Evolutionary conservation across 2,113 vertebrate genomes (phyloP), one percentile per base, ranked within the genome.

Genomic region (Proteles cristata): DNA sequence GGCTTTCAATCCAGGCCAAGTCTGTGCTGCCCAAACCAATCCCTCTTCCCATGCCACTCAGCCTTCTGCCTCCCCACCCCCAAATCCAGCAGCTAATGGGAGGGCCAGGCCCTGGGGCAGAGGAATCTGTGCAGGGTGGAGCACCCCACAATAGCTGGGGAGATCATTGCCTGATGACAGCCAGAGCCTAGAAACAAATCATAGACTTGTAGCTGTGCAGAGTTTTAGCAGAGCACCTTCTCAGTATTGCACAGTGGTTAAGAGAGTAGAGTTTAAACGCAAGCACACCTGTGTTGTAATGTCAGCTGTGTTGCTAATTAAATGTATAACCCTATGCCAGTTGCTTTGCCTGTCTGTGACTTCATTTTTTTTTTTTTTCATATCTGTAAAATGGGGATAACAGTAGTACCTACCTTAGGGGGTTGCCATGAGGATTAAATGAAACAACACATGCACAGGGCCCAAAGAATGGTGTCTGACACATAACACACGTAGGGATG

Each of bases 21-120:
- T 74, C 96, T 96, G 92, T 89, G 88, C 93, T 80, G 26, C 93
- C 93, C 87, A 69, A 96, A 55, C 77, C 90, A 55, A 8, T 92
- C 43, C 48, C 19, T 74, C 65, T 85, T 43, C 69, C 88, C 88
- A 76, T 85, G 83, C 43, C 95, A 86, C 73, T 87, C 69, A 33
- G 43, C 53, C n/a, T 11, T 6, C 55, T 3, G 0, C 26, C 16
- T 4, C 31, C 65, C 33, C 74, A 88, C 85, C 92, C 35, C 68
- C 43, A 48, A 26, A 50, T 53, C 48, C 48, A 69, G 93, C 6
- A 76, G 91, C 71, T 79, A 82, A 73, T 45, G 39, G 63, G 85
- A 77, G 53, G n/a, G 43, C 26, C 73, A 35, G 48, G 14, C 55
- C 25, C 0, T 31, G 63, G 23, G 58, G 16, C 6, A 23, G 39